Base-by-base conservation (phyloP, 2,797 vertebrate genomes). In the Diglossa cyanea region DNA sequence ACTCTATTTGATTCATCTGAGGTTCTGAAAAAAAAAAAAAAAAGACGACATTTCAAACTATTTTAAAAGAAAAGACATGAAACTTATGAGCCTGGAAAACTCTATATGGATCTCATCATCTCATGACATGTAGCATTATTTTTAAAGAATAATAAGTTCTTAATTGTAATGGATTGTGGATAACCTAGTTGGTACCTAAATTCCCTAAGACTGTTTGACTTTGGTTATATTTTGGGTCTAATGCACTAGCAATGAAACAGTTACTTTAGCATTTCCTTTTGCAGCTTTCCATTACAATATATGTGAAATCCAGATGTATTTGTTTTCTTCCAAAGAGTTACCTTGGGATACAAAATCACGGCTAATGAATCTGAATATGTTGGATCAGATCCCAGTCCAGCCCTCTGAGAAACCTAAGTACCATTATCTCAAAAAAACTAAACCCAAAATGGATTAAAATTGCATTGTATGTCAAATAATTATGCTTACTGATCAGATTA, bases 241-340 rank as follows among this genome's bases (percentile, higher is more conserved):
- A 44, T 51, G 51, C 25, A 63, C 53, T 67, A 75, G 74, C 77
- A 83, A n/a, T 67, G 79, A 94, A 94, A 93, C 51, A 80, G 76
- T 95, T 96, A 90, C 78, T 89, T 82, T 51, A 71, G 93, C 71
- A 95, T 96, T 97, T 97, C 96, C 93, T 95, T 86, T 90, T 96
- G 66, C 66, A 93, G 95, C 57, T 93, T 95, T 94, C 62, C 86
- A 70, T 90, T 94, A 78, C 58, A 74, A 78, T 72, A 25, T 89
- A 96, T 94, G 93, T 87, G 77, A 95, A 97, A 97, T 87, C 96
- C 97, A 97, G 96, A 96, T 97, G 96, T 96, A 83, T 95, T 91
- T 93, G 88, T 96, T 96, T 96, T 95, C 91, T 95, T 95, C 90
- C 91, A 96, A 61, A 86, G 84, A 96, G 96, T 94, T 96, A 96